Evolutionary conservation across 2,797 vertebrate species (phyloP).

Genomic region (Discoglossus pictus): DNA sequence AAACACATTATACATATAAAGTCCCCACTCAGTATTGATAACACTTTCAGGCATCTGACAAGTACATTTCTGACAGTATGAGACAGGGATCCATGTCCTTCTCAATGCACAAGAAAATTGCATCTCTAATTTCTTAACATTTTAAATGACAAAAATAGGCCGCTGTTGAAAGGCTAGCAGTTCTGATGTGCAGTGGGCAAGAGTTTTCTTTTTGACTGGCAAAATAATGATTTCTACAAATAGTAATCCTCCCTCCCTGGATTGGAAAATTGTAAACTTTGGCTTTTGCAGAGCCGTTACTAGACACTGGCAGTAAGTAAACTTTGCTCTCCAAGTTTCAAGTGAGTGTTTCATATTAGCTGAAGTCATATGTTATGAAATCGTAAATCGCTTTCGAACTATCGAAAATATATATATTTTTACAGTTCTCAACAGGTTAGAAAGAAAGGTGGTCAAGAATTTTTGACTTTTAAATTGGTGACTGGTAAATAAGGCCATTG

Average conservation of each 20-base stretch:
- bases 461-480: conserved; percentile 38
- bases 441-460: conserved; percentile 32
- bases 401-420: conserved; percentile 43
- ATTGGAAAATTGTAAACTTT: conserved; percentile 43
- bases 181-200: too few relatives aligned
- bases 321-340: conserved; percentile 50
- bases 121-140: too few relatives aligned
- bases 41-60: too few relatives aligned
- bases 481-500: conserved; percentile 28
- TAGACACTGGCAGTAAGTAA: conserved; percentile 49
- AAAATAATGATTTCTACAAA: conserved; percentile 19
- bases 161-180: neutral
- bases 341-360: conserved; percentile 50
- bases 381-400: conserved; percentile 44
- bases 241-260: conserved; percentile 43
- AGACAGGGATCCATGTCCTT: too few relatives aligned
- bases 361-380: conserved; percentile 55
- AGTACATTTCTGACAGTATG: too few relatives aligned
- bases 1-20: too few relatives aligned
- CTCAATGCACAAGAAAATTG: too few relatives aligned
- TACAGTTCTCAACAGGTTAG: conserved; percentile 36
- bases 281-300: conserved; percentile 48
- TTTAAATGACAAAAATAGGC: neutral
- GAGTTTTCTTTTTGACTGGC: too few relatives aligned
- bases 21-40: too few relatives aligned